Percentiles rank a stretch among this genome's conserved stretches.
Conservation (phyloP, 2,888 invertebrate genomes). For the Drosophila rellima region DNA sequence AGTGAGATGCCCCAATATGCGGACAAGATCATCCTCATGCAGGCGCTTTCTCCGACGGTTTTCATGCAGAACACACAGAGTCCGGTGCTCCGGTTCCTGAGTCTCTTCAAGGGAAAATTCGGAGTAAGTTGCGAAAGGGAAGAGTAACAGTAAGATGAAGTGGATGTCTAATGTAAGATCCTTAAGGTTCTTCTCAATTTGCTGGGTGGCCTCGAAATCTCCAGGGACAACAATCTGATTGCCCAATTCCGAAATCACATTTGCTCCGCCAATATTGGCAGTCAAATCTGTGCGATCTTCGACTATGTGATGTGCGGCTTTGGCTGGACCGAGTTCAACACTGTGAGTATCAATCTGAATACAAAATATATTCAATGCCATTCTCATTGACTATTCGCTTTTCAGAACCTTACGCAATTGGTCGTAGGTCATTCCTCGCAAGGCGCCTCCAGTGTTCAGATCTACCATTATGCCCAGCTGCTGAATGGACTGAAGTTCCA, state of each 20-base stretch:
- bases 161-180: no score
- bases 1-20: slow-evolving; percentile 39
- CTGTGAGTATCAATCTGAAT: slow-evolving; percentile 22
- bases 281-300: slow-evolving; percentile 46
- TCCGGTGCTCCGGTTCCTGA: slow-evolving; percentile 49
- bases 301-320: slow-evolving; percentile 63
- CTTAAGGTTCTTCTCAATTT: slow-evolving; percentile 45
- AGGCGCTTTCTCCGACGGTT: slow-evolving; percentile 60
- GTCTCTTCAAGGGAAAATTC: slow-evolving; percentile 28
- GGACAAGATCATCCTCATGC: slow-evolving; percentile 49
- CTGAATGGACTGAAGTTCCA: slow-evolving; percentile 75
- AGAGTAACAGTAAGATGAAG: neutral
- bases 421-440: slow-evolving; percentile 87
- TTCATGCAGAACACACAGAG: slow-evolving; percentile 36
- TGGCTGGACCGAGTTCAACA: slow-evolving; percentile 51
- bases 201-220: slow-evolving; percentile 51
- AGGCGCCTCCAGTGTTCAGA: slow-evolving; percentile 86
- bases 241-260: slow-evolving; percentile 42
- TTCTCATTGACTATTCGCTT: neutral
- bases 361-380: neutral
- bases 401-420: slow-evolving; percentile 87
- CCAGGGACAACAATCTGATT: slow-evolving; percentile 35
- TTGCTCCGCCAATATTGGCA: slow-evolving; percentile 24
- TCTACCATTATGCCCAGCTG: slow-evolving; percentile 87
- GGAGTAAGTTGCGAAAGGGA: slow-evolving; percentile 26